Conservation (phyloP, 1,140 invertebrate species). For the Ridgeia piscesae region DNA sequence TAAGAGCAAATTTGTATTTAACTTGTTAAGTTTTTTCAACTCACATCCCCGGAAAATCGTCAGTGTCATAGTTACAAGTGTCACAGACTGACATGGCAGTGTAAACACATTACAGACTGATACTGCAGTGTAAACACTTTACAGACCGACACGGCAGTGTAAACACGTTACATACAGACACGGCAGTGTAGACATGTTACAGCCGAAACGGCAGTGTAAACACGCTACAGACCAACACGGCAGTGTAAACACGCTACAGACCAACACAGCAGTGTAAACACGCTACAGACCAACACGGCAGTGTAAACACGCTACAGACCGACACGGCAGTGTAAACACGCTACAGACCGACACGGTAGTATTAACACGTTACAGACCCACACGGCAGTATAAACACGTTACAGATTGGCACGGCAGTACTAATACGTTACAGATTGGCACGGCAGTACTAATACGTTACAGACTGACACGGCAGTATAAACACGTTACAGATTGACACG, state of each 20-base stretch:
- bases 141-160: slow-evolving; percentile 19
- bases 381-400: slow-evolving; percentile 9
- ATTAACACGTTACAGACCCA: slow-evolving; percentile 19
- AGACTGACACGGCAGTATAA: slow-evolving; percentile 22
- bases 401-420: slow-evolving; percentile 20
- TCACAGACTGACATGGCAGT: slow-evolving; percentile 19
- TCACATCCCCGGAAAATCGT: no score
- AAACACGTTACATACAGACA: slow-evolving; percentile 18
- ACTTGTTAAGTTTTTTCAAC: no score
- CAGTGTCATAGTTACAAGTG: background rate
- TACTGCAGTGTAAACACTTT: no score
- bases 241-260: background rate
- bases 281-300: slow-evolving; percentile 16
- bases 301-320: slow-evolving; percentile 16
- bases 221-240: slow-evolving; percentile 15
- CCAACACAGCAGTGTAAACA: no score
- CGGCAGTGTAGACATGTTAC: background rate
- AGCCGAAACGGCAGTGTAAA: no score
- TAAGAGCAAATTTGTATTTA: no score
- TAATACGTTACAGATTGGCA: no score
- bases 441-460: no score
- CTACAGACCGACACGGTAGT: no score
- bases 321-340: slow-evolving; percentile 7
- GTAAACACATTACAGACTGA: no score
- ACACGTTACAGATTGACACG: slow-evolving; percentile 20